phyloP scores from a whole-genome alignment of 2,113 vertebrate genomes.

The Brachionichthys hirsutus region DNA sequence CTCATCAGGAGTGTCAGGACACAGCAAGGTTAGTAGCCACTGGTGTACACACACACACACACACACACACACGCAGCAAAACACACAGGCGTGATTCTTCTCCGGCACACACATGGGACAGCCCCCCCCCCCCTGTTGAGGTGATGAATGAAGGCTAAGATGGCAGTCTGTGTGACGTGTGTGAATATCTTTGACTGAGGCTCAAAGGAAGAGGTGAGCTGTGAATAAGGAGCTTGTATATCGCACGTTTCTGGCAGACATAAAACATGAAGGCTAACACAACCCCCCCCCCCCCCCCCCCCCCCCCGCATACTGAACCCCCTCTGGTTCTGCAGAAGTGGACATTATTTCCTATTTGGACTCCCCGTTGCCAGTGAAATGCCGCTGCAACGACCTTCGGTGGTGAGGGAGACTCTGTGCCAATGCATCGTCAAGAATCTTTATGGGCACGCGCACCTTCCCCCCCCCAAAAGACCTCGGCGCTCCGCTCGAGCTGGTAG shows the following conservation, averaged over 20 bases:
- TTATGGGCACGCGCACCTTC: slow-evolving; percentile 59
- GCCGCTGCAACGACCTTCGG: slow-evolving; percentile 66
- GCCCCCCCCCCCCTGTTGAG: slow-evolving; percentile 83
- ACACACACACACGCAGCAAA: slow-evolving; percentile 35
- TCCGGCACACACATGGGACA: slow-evolving; percentile 81
- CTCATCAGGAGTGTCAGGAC: slow-evolving; percentile 99
- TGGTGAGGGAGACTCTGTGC: slow-evolving; percentile 62
- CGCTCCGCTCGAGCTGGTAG: slow-evolving; percentile 24
- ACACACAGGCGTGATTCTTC: slow-evolving; percentile 12
- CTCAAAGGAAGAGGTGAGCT: slow-evolving; percentile 36
- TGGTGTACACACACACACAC: slow-evolving; percentile 79
- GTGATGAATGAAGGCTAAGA: slow-evolving; percentile 90
- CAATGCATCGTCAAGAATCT: slow-evolving; percentile 42
- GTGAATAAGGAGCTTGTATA: slow-evolving; percentile 54
- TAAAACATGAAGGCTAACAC: slow-evolving; percentile 36
- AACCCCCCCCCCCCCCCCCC: too few relatives aligned
- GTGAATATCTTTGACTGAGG: slow-evolving; percentile 64
- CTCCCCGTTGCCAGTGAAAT: slow-evolving; percentile 42
- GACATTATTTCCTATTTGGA: slow-evolving; percentile 60
- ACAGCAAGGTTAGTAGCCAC: slow-evolving; percentile 98
- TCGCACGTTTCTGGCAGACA: neutral
- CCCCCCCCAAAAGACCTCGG: slow-evolving; percentile 48
- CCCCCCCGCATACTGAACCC: slow-evolving; percentile 66
- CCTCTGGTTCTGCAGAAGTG: slow-evolving; percentile 27
- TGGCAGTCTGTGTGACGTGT: slow-evolving; percentile 24